Base-by-base conservation (phyloP, 2,113 vertebrate species). In the Percopsis transmontana region DNA sequence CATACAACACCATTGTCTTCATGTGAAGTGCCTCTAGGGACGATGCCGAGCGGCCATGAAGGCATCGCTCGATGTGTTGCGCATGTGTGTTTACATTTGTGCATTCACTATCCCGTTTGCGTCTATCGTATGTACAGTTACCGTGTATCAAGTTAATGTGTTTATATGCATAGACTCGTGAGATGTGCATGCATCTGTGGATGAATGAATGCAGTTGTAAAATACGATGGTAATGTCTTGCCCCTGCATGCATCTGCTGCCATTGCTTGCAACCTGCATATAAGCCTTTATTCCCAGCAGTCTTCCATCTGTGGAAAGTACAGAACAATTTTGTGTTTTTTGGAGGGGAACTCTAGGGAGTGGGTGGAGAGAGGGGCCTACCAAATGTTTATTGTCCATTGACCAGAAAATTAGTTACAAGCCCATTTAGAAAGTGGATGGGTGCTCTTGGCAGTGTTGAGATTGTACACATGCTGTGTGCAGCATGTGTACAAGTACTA, bases 331-430 rank as follows among this genome's bases (percentile, higher is more conserved):
- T 41, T 41, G 18, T 44, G 23, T 74, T 44, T 12, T 13, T 27
- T 41, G 14, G 38, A 24, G 61, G 7, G 19, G 38, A 19, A 20
- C 4, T 0, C 44, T 16, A 20, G 11, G 50, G 42, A 7, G n/a
- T 27, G 0, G 53, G 55, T 11, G 27, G 16, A 16, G 24, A 33
- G 47, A 39, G 38, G 58, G 7, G 65, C 74, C 39, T 6, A 39
- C 69, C 59, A 68, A 80, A 60, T 68, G 72, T 18, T 76, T 52
- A 63, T 66, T 70, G 27, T 59, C 78, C 66, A 59, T 66, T 73
- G 59, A 82, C 74, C 57, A 63, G 68, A 87, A 88, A 85, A 85
- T 83, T 74, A 66, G 72, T 70, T 62, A 73, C 39, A 69, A 65
- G 66, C 66, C 62, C 12, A 0, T 74, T 85, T 38, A 74, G 53